Evolutionary conservation across 2,797 vertebrate genomes (phyloP).

Genomic region (Notamacropus eugenii): DNA sequence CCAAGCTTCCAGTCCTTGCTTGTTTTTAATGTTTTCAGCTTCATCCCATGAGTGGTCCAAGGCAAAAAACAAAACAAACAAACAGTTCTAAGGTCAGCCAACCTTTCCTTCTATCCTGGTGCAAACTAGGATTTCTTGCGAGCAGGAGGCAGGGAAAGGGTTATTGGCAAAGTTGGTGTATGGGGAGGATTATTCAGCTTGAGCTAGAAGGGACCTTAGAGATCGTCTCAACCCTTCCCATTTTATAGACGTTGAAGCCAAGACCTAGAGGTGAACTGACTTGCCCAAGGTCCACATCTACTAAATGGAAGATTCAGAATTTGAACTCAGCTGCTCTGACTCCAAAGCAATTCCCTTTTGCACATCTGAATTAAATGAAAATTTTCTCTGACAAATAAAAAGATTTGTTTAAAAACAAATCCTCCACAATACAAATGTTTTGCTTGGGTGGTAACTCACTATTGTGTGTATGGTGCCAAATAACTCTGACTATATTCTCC

Average conservation of each 20-base stretch:
- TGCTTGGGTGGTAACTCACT: neutral
- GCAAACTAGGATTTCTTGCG: neutral
- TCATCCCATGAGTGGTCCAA: neutral
- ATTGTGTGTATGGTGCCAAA: neutral
- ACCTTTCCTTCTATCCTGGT: neutral
- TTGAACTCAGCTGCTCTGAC: neutral
- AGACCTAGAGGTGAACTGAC: neutral
- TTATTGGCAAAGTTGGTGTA: neutral
- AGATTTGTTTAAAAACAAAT: neutral
- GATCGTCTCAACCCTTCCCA: neutral
- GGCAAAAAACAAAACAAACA: neutral
- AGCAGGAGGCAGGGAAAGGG: neutral
- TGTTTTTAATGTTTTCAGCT: neutral
- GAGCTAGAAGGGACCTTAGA: neutral
- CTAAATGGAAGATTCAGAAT: neutral
- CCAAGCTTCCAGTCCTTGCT: neutral
- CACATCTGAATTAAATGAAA: slow-evolving; percentile 11
- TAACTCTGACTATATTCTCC: neutral
- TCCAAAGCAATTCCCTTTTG: neutral
- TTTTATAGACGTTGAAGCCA: neutral
- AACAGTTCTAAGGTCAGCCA: neutral
- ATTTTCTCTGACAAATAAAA: neutral
- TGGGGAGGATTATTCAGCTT: neutral
- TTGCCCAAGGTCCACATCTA: neutral
- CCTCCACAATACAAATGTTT: neutral